These are phyloP conservation scores for Lumbricus terrestris DNA, from an alignment of 2,888 invertebrate genomes.

Conservation along the genomic window DNA sequence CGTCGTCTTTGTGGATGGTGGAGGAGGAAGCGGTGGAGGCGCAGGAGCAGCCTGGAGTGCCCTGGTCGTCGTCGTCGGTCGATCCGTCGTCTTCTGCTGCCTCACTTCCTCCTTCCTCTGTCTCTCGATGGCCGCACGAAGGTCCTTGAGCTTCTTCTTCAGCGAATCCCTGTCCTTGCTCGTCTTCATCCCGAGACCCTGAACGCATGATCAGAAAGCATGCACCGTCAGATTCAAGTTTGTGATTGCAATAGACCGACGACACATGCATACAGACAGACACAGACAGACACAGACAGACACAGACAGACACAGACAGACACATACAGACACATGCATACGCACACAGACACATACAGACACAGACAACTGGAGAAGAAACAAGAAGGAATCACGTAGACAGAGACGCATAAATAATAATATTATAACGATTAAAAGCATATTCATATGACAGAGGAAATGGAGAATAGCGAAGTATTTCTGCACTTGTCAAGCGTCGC, in stretches of 20 bases:
- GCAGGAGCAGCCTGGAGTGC: not conserved
- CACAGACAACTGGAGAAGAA: too few relatives aligned
- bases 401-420: too few relatives aligned
- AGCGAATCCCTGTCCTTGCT: conserved; percentile 18
- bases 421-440: too few relatives aligned
- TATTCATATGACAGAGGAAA: too few relatives aligned
- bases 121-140: conserved; percentile 14
- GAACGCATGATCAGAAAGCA: not conserved
- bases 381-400: too few relatives aligned
- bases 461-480: too few relatives aligned
- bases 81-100: not conserved
- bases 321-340: not conserved
- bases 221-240: not conserved
- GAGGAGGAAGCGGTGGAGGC: not conserved
- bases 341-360: too few relatives aligned
- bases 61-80: too few relatives aligned
- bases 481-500: too few relatives aligned
- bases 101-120: not conserved
- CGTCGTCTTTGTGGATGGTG: not conserved
- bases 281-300: not conserved
- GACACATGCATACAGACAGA: not conserved
- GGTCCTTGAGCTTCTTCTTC: conserved; percentile 18
- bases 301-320: too few relatives aligned
- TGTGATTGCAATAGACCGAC: too few relatives aligned
- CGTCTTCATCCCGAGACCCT: conserved; percentile 20